Conservation (phyloP, 2,797 vertebrate species). For the Coracias cyanogaster region DNA sequence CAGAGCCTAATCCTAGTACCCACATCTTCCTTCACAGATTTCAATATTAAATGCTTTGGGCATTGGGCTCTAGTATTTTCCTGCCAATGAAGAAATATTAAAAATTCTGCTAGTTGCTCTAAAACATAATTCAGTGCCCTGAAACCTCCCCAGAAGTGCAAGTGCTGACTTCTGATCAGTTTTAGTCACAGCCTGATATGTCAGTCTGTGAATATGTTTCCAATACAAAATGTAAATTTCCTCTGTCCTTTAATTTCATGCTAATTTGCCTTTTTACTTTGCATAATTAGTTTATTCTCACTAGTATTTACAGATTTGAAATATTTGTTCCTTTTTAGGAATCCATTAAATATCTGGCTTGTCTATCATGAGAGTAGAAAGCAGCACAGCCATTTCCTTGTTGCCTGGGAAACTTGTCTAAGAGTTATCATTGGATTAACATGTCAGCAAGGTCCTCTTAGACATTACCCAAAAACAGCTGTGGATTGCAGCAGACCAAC, state of each 20-base stretch:
- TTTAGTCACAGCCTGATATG: not conserved
- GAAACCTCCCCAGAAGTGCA: not conserved
- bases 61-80: not conserved
- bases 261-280: not conserved
- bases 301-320: not conserved
- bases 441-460: not conserved
- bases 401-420: conserved; percentile 14
- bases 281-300: not conserved
- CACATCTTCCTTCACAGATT: not conserved
- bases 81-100: not conserved
- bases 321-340: not conserved
- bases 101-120: not conserved
- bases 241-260: not conserved
- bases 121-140: not conserved
- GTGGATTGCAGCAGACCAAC: not conserved
- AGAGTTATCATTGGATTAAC: not conserved
- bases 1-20: not conserved
- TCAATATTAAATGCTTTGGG: not conserved
- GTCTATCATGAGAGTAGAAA: not conserved
- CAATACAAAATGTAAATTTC: not conserved
- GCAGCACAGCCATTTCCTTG: not conserved
- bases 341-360: not conserved
- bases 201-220: not conserved
- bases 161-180: not conserved
- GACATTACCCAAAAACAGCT: not conserved